Evolutionary conservation across 2,113 vertebrate genomes (phyloP).

Genomic region (Eulemur rufifrons): DNA sequence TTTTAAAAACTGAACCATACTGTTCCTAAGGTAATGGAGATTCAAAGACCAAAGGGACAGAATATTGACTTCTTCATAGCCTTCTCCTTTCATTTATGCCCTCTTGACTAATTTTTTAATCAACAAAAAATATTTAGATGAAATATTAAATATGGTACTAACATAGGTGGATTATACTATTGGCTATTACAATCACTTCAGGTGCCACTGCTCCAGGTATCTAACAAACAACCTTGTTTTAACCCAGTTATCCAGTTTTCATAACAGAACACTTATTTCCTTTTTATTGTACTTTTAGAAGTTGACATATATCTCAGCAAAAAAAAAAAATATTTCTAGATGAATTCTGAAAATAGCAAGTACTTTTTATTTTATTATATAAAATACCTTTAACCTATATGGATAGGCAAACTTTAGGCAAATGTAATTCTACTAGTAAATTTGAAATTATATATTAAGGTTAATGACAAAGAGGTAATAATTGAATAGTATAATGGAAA

Average conservation of each 20-base stretch:
- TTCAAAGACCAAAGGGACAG: conserved; percentile 31
- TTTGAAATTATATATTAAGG: conserved; percentile 17
- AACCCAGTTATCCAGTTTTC: conserved; percentile 9
- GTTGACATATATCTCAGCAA: neutral
- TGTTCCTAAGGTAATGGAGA: neutral
- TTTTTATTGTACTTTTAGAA: conserved; percentile 17
- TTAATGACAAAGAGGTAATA: conserved; percentile 45
- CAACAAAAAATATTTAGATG: conserved; percentile 21
- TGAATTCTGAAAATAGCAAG: conserved; percentile 23
- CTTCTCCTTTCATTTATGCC: neutral
- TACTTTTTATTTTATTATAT: neutral
- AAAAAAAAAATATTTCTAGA: neutral
- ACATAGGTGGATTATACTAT: neutral
- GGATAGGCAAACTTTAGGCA: neutral
- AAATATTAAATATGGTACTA: neutral
- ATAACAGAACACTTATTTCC: neutral
- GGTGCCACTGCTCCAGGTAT: neutral
- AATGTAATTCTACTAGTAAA: conserved; percentile 32
- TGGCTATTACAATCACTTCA: neutral
- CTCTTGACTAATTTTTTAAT: neutral
- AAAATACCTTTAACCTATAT: neutral
- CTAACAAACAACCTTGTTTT: neutral
- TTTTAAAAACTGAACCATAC: conserved; percentile 19
- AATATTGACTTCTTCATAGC: neutral
- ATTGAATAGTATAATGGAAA: neutral